These are phyloP conservation scores for Danionella dracula DNA, from an alignment of 2,797 vertebrate species.

Conservation along the genomic window DNA sequence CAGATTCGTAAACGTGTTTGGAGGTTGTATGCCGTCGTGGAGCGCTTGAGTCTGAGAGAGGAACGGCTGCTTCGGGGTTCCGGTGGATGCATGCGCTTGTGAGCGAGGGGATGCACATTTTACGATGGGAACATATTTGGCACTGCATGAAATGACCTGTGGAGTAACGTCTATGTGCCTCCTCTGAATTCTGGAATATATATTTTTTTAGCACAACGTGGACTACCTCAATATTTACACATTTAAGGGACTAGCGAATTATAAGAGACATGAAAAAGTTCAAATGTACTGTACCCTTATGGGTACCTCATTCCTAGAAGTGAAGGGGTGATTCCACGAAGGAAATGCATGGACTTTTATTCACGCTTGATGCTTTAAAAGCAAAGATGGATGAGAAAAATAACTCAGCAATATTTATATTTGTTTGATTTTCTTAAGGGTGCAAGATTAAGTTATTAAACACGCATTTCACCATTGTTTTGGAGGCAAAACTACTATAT, in stretches of 20 bases:
- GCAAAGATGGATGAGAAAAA: slow-evolving; percentile 53
- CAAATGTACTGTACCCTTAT: slow-evolving; percentile 45
- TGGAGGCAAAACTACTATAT: slow-evolving; percentile 40
- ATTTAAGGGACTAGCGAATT: too few species aligned
- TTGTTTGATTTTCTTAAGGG: slow-evolving; percentile 56
- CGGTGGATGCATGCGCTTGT: slow-evolving; percentile 51
- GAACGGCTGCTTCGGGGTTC: slow-evolving; percentile 51
- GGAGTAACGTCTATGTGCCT: slow-evolving; percentile 43
- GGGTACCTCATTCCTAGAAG: slow-evolving; percentile 49
- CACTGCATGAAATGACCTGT: slow-evolving; percentile 47
- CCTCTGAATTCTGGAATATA: background rate
- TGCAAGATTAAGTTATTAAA: slow-evolving; percentile 65
- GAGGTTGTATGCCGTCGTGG: slow-evolving; percentile 61
- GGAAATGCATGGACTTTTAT: slow-evolving; percentile 28
- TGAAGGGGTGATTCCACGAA: slow-evolving; percentile 40
- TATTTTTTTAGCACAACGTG: background rate
- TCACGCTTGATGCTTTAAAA: slow-evolving; percentile 28
- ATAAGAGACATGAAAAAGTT: slow-evolving; percentile 51
- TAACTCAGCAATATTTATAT: slow-evolving; percentile 66
- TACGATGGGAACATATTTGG: slow-evolving; percentile 28
- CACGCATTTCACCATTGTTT: slow-evolving; percentile 34
- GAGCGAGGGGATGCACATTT: slow-evolving; percentile 57
- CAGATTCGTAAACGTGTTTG: slow-evolving; percentile 38
- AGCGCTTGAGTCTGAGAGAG: slow-evolving; percentile 45
- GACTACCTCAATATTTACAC: background rate